Base-by-base conservation (phyloP, 2,888 invertebrate species). In the Rhagium mordax region DNA sequence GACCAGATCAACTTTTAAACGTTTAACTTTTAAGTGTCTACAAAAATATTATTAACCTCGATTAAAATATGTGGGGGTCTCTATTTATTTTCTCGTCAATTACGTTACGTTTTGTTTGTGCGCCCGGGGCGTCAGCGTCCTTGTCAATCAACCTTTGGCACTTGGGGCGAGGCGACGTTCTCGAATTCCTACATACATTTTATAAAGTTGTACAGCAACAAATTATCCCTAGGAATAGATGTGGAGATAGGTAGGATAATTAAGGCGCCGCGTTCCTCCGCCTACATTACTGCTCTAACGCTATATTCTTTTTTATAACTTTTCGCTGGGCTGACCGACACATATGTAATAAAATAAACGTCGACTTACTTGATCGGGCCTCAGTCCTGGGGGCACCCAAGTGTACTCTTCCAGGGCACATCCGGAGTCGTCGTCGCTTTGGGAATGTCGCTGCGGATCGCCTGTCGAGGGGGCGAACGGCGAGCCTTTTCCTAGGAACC, bases 351-450 rank as follows among this genome's bases (percentile, higher is more conserved):
- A n/a, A 41, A 15, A 13, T 3, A 41, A 41, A 13, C 16, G 7
- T 0, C 3, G 8, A 8, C 89, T 89, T 87, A 98, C 98, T 94
- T 98, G 98, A 89, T 98, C 98, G 0, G 98, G 98, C 86, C 98
- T 92, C 15, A 98, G 90, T 75, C 98, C 98, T 2, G 97, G 96
- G 48, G 99, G 99, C 76, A 98, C 96, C 98, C 98, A 99, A 1
- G 98, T 97, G 88, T 98, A 98, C 88, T 99, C 98, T 87, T 99
- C 98, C 78, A 99, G 89, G 20, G 98, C 98, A 87, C 98, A 99
- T 8, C 99, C 98, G 68, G 97, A 97, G 89, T 99, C 99, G 86
- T 98, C 98, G 87, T 99, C 99, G 76, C 96, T 97, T 87, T 97
- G 97, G 61, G 96, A 96, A 84, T 96, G 95, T 75, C 96, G 88